Percentiles rank a stretch among this genome's conserved stretches.
Conservation (phyloP, 2,888 invertebrate genomes). For the Augiades crinisus region DNA sequence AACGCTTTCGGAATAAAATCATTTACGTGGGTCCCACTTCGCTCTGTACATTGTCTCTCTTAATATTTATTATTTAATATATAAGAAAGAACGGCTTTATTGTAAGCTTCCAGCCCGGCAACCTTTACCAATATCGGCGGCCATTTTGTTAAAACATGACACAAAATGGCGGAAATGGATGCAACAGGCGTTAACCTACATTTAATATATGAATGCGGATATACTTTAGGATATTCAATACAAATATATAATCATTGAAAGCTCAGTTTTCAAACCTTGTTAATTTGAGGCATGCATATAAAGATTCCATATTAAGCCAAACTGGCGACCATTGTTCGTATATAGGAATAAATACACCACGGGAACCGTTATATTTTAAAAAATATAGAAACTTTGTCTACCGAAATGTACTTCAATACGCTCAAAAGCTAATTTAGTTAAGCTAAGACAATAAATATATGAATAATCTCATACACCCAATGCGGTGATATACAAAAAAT, state of each 20-base stretch:
- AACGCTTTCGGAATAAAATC: constrained; percentile 37
- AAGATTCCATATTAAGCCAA: constrained; percentile 37
- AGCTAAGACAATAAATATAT: constrained; percentile 49
- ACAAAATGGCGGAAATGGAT: constrained; percentile 36
- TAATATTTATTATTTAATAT: constrained; percentile 7
- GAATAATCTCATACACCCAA: constrained; percentile 47
- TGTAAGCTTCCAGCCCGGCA: constrained; percentile 26
- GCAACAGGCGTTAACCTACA: constrained; percentile 35
- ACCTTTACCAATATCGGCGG: constrained; percentile 28
- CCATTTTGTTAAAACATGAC: constrained; percentile 42
- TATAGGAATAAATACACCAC: constrained; percentile 31
- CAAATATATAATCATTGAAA: constrained; percentile 64
- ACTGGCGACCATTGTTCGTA: constrained; percentile 37
- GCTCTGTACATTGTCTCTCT: constrained; percentile 36
- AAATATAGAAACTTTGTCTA: constrained; percentile 37
- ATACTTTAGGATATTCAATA: constrained; percentile 44
- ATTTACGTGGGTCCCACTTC: constrained; percentile 61
- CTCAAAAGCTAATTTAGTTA: constrained; percentile 59
- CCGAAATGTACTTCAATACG: constrained; percentile 31
- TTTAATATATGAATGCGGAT: constrained; percentile 33
- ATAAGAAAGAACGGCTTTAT: constrained; percentile 16
- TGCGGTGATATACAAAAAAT: constrained; percentile 73
- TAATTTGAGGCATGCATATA: constrained; percentile 54
- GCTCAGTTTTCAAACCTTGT: constrained; percentile 75
- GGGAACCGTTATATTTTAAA: constrained; percentile 33